Evolutionary conservation across 2,888 invertebrate genomes (phyloP).

Genomic region (Himalopsyche tibetana): DNA sequence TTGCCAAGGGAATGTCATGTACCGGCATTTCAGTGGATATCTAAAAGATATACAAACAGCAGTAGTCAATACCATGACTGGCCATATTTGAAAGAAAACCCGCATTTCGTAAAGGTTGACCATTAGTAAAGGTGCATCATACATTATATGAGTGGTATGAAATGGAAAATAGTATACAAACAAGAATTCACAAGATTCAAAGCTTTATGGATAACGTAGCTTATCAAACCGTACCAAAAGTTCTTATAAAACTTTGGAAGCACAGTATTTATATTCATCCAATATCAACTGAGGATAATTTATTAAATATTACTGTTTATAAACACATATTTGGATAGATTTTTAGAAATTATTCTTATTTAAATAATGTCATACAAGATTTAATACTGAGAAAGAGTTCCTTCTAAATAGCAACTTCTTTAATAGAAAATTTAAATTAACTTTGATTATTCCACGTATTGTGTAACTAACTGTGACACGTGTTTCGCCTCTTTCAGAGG

Average conservation of each 20-base stretch:
- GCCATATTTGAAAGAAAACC: neutral
- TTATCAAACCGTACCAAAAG: neutral
- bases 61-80: slow-evolving; percentile 4
- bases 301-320: too few relatives aligned
- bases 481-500: too few relatives aligned
- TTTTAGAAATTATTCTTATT: too few relatives aligned
- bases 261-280: neutral
- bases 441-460: too few relatives aligned
- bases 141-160: neutral
- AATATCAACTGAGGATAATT: too few relatives aligned
- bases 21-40: neutral
- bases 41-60: neutral
- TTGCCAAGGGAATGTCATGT: neutral
- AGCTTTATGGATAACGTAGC: neutral
- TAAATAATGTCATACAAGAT: too few relatives aligned
- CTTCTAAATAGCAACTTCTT: too few relatives aligned
- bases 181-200: neutral
- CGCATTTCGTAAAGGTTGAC: neutral
- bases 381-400: too few relatives aligned
- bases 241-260: neutral
- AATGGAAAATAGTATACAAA: neutral
- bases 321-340: too few relatives aligned
- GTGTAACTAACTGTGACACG: too few relatives aligned
- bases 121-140: slow-evolving; percentile 27
- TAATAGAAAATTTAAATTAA: too few relatives aligned